These are phyloP conservation scores for Gonioctena quinquepunctata DNA, from an alignment of 1,140 invertebrate genomes.

Conservation along the genomic window DNA sequence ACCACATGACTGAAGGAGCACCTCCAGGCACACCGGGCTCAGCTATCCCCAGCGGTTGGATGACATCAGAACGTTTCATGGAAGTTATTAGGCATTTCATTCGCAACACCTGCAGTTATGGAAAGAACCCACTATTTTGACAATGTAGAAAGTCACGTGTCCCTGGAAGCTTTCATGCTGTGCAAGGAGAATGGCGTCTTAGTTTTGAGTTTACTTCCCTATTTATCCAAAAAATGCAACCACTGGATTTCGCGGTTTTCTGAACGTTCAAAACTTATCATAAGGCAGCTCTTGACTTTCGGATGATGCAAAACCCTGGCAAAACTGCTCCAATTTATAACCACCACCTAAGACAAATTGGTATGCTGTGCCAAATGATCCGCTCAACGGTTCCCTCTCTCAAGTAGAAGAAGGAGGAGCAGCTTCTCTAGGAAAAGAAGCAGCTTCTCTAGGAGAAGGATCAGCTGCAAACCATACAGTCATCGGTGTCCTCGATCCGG, in stretches of 20 bases:
- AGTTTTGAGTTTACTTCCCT: not conserved
- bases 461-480: too few relatives aligned
- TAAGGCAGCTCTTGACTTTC: not conserved
- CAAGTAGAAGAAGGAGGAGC: too few relatives aligned
- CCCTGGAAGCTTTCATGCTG: not conserved
- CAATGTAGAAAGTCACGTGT: not conserved
- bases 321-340: too few relatives aligned
- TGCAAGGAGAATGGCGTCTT: not conserved
- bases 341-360: too few relatives aligned
- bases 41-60: not conserved
- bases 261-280: not conserved
- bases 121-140: not conserved
- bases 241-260: not conserved
- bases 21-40: constrained; percentile 53
- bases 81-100: not conserved
- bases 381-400: too few relatives aligned
- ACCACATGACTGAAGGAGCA: constrained; percentile 44
- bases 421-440: too few relatives aligned
- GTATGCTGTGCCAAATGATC: too few relatives aligned
- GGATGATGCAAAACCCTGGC: too few relatives aligned
- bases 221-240: not conserved
- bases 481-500: too few relatives aligned
- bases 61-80: constrained; percentile 1
- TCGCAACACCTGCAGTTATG: not conserved
- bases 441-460: too few relatives aligned